Conservation (phyloP, 2,797 vertebrate genomes). For the Capromys pilorides region DNA sequence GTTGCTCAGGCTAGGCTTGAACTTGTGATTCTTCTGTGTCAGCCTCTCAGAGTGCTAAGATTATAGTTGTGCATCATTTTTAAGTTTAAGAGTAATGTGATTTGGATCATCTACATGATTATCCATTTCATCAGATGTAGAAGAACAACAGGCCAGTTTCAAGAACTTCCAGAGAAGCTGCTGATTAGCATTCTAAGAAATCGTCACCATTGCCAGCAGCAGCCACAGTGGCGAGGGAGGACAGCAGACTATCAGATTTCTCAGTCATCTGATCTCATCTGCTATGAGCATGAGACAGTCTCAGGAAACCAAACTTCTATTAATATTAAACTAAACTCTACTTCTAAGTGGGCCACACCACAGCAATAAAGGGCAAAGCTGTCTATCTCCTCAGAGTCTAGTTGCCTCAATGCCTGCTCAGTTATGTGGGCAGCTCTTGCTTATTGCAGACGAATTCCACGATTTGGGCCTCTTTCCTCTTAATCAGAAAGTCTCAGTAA, state of each 20-base stretch:
- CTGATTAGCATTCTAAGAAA: not conserved
- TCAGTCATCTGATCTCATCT: not conserved
- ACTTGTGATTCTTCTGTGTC: not conserved
- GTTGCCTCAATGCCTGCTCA: rapidly evolving
- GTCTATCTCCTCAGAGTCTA: rapidly evolving
- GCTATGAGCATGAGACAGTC: rapidly evolving
- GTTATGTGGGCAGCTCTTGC: not conserved
- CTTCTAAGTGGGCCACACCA: not conserved
- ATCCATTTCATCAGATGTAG: rapidly evolving
- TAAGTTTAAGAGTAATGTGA: not conserved
- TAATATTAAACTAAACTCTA: too few relatives aligned
- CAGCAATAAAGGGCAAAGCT: not conserved
- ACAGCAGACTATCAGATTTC: not conserved
- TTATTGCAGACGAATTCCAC: not conserved
- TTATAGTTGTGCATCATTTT: not conserved
- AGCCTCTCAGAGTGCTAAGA: not conserved
- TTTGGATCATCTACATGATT: not conserved
- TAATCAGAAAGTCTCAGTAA: not conserved
- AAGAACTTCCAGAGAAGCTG: not conserved
- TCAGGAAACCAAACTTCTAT: not conserved
- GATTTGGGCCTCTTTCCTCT: not conserved
- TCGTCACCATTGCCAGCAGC: rapidly evolving
- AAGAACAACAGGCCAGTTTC: not conserved
- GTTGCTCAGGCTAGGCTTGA: not conserved
- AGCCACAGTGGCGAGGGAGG: not conserved